These are phyloP conservation scores for Listronotus bonariensis DNA, from an alignment of 1,140 invertebrate species.

Conservation along the genomic window DNA sequence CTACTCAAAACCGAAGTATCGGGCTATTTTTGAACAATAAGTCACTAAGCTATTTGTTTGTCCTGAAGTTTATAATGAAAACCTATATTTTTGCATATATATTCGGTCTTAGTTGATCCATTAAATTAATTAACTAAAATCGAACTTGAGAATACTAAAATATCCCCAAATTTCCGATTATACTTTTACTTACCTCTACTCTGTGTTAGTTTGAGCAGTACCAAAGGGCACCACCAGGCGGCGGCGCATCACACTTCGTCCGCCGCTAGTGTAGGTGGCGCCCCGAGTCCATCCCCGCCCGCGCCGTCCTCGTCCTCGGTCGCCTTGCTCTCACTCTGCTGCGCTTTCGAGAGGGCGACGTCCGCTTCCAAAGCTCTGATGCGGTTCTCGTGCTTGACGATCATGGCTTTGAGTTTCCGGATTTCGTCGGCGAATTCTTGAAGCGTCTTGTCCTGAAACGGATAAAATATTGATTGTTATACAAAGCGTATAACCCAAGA, in stretches of 20 bases:
- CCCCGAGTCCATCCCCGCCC: constrained; percentile 50
- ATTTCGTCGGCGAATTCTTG: constrained; percentile 86
- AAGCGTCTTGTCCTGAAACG: constrained; percentile 65
- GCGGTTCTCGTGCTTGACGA: constrained; percentile 92
- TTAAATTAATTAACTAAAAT: too few relatives aligned
- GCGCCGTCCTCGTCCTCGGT: constrained; percentile 46
- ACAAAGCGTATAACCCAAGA: too few relatives aligned
- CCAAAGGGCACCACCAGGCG: not conserved
- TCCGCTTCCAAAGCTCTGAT: constrained; percentile 74
- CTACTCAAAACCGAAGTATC: too few relatives aligned
- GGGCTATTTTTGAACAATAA: too few relatives aligned
- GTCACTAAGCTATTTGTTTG: too few relatives aligned
- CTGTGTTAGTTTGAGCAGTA: constrained; percentile 32
- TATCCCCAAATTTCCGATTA: too few relatives aligned
- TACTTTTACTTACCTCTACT: constrained; percentile 23
- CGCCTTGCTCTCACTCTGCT: constrained; percentile 38
- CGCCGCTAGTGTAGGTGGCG: constrained; percentile 40
- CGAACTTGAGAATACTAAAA: too few relatives aligned
- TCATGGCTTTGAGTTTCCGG: constrained; percentile 88
- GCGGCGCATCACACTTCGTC: constrained; percentile 47
- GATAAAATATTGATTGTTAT: not conserved
- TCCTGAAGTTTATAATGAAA: too few relatives aligned
- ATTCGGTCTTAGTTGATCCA: too few relatives aligned
- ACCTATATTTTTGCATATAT: too few relatives aligned
- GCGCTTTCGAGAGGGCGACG: constrained; percentile 57